These are phyloP conservation scores for Cyprinella venusta DNA, from an alignment of 2,797 vertebrate genomes.

Conservation along the genomic window DNA sequence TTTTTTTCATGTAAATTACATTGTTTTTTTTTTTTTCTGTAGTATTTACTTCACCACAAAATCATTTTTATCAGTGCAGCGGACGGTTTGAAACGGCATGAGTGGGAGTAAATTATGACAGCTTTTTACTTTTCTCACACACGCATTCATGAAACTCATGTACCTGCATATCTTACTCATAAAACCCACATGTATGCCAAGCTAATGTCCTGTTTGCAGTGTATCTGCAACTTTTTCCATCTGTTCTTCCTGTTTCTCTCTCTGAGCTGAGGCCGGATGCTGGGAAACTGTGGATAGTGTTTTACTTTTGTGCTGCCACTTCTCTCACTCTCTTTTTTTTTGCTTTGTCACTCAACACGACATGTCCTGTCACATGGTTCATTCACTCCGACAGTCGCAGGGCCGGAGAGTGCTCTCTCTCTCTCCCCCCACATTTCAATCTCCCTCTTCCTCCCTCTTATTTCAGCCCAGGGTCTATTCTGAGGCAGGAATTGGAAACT, in stretches of 20 bases:
- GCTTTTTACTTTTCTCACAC: neutral
- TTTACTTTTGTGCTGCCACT: conserved; percentile 51
- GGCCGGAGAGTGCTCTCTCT: conserved; percentile 36
- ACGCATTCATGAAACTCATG: neutral
- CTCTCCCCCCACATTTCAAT: conserved; percentile 22
- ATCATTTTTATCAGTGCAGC: too few species aligned
- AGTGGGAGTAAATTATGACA: neutral
- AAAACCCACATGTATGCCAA: conserved; percentile 3
- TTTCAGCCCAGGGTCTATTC: conserved; percentile 19
- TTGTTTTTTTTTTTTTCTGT: too few species aligned
- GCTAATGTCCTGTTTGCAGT: conserved; percentile 9
- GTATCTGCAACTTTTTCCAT: conserved; percentile 34
- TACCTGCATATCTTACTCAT: neutral
- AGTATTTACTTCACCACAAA: too few species aligned
- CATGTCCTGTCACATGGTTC: conserved; percentile 63
- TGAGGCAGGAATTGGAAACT: conserved; percentile 41
- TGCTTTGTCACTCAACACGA: conserved; percentile 62
- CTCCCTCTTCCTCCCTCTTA: conserved; percentile 4
- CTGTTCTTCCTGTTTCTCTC: conserved; percentile 41
- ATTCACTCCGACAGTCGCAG: conserved; percentile 56
- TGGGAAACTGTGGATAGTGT: conserved; percentile 53
- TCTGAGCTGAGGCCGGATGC: conserved; percentile 15
- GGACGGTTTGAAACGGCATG: neutral
- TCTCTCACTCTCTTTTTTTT: conserved; percentile 46
- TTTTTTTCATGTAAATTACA: too few species aligned